Evolutionary conservation across 2,888 invertebrate genomes (phyloP).

Genomic region (Pocota personata): DNA sequence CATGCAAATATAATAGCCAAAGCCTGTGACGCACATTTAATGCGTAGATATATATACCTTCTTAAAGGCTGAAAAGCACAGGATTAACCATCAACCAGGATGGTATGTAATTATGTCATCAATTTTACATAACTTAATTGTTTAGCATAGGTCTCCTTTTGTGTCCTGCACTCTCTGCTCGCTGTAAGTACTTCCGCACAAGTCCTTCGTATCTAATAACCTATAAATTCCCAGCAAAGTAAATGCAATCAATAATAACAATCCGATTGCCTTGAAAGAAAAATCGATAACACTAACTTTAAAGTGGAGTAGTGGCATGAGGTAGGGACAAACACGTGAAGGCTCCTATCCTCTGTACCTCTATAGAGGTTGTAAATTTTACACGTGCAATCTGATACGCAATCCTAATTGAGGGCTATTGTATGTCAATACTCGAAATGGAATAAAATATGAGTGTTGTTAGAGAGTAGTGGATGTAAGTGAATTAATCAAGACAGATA

Average conservation of each 20-base stretch:
- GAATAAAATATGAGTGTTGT: slow-evolving; percentile 15
- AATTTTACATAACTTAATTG: slow-evolving; percentile 41
- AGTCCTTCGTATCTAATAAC: neutral
- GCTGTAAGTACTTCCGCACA: neutral
- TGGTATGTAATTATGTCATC: neutral
- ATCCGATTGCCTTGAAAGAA: slow-evolving; percentile 35
- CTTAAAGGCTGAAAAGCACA: neutral
- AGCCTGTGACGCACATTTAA: neutral
- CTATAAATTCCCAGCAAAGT: slow-evolving; percentile 1
- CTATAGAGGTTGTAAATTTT: neutral
- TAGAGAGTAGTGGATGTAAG: neutral
- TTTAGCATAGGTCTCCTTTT: neutral
- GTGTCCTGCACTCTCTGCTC: neutral
- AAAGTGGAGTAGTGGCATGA: neutral
- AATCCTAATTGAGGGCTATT: neutral
- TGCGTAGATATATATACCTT: neutral
- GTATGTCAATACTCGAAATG: slow-evolving; percentile 1
- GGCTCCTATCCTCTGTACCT: neutral
- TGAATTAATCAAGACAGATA: neutral
- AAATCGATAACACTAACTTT: slow-evolving; percentile 36
- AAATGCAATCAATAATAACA: slow-evolving; percentile 44
- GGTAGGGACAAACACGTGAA: neutral
- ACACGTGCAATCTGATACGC: neutral
- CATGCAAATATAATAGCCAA: neutral
- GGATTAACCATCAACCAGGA: neutral